Percentiles rank a stretch among this genome's conserved stretches.
Conservation (phyloP, 2,113 vertebrate genomes). For the Theristicus caerulescens region DNA sequence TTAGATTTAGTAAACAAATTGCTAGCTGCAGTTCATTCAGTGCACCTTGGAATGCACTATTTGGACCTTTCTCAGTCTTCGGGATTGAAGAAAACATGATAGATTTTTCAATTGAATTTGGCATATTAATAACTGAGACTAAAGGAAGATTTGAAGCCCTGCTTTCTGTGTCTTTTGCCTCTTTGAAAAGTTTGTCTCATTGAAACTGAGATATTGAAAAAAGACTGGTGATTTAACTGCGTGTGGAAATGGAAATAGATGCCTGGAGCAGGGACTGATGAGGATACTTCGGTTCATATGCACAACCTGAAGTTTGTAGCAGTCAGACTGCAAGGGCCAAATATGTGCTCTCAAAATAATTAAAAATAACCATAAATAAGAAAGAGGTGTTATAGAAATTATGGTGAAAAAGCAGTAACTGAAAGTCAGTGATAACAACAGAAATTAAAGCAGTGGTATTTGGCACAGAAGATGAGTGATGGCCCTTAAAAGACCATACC, state of each 20-base stretch:
- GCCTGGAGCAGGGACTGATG: background rate
- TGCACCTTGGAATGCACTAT: background rate
- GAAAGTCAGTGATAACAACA: background rate
- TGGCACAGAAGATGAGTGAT: background rate
- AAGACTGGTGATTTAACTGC: background rate
- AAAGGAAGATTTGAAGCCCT: background rate
- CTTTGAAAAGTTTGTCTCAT: background rate
- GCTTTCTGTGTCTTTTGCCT: background rate
- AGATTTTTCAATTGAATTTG: background rate
- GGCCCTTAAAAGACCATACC: background rate
- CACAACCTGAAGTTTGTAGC: background rate
- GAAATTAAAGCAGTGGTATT: background rate
- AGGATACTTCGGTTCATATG: background rate
- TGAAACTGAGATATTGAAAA: background rate
- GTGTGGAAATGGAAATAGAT: background rate
- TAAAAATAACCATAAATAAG: background rate
- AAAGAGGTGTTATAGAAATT: background rate
- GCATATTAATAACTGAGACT: background rate
- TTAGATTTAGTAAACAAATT: background rate
- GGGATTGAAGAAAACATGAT: background rate
- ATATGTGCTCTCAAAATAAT: background rate
- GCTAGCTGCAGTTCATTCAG: background rate
- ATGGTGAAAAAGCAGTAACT: background rate
- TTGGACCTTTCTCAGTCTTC: background rate
- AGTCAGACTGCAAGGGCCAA: no score